Evolutionary conservation across 53 echinoderm and acorn worm genomes (phyloP).

Genomic region (Luidia sarsii): DNA sequence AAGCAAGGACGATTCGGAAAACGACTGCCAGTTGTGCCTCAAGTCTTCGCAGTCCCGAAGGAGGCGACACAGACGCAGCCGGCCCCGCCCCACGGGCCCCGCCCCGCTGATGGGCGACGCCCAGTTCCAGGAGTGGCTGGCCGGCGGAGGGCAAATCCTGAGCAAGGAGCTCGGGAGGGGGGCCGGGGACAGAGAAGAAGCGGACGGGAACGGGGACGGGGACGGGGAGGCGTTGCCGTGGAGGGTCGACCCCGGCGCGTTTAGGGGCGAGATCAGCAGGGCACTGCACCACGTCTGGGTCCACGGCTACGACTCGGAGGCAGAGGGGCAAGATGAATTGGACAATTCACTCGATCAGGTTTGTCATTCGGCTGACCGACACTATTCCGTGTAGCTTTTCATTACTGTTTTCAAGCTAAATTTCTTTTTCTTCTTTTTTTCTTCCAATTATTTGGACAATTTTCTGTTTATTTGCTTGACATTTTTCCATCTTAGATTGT

Average conservation of each 20-base stretch:
- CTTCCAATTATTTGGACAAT: too few relatives aligned
- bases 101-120: conserved; percentile 15
- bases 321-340: background rate
- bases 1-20: too few relatives aligned
- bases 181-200: background rate
- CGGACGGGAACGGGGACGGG: background rate
- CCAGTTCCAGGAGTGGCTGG: background rate
- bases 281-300: conserved; percentile 12
- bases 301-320: conserved; percentile 20
- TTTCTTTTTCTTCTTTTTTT: too few relatives aligned
- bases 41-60: too few relatives aligned
- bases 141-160: background rate
- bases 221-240: background rate
- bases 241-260: conserved; percentile 11
- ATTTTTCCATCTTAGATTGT: too few relatives aligned
- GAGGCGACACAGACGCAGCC: too few relatives aligned
- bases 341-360: background rate
- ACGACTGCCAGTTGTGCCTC: too few relatives aligned
- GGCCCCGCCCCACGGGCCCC: background rate
- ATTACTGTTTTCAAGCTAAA: too few relatives aligned
- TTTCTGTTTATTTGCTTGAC: too few relatives aligned
- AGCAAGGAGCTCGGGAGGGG: background rate
- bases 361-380: too few relatives aligned
- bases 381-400: too few relatives aligned
- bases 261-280: conserved; percentile 13